Evolutionary conservation across 2,797 vertebrate species (phyloP), one percentile per base, ranked within the genome.

Genomic region (Tokudaia muenninki): DNA sequence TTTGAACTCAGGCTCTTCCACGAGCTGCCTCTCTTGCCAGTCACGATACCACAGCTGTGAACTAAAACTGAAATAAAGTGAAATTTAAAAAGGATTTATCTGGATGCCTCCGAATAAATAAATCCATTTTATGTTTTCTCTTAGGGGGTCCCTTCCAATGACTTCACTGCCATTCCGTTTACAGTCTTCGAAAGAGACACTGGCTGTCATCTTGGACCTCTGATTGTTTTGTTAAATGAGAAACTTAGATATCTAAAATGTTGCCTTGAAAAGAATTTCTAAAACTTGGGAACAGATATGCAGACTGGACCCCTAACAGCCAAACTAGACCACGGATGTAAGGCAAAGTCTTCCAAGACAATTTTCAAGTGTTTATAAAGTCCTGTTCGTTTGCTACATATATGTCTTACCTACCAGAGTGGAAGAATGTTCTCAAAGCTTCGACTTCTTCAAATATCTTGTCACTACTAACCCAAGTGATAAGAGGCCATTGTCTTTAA

Each of bases 1-100:
- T 95, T 97, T 96, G 92, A 96, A 96, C 77, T 94, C 37, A 9
- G 47, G 0, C 37, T 95, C 47, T 80, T 88, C 89, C 65, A 0
- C 63, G 59, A 96, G 91, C 91, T 75, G 65, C 91, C 91, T 97
- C 78, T 91, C 74, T 95, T 65, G 50, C 91, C 75, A 94, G 75
- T 96, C 44, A 29, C 59, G 87, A 79, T 88, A 95, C 21, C 70
- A 70, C 91, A 84, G 81, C 97, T 97, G 96, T 94, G 86, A 96
- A 96, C 87, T 84, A 77, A 55, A 94, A 95, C 87, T 81, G 91
- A 97, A 97, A 97, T 91, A 74, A 92, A 95, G 94, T 96, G 87
- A 96, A 96, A 97, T 97, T 95, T 97, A 91, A 95, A 93, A 91
- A 97, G 91, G 83, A 95, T 96, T 95, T 96, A 95, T 96, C 92